A percentile compares a stretch with the other conserved stretches of the same genome.
Conservation (phyloP, 2,888 invertebrate species). For the Biston betularia region DNA sequence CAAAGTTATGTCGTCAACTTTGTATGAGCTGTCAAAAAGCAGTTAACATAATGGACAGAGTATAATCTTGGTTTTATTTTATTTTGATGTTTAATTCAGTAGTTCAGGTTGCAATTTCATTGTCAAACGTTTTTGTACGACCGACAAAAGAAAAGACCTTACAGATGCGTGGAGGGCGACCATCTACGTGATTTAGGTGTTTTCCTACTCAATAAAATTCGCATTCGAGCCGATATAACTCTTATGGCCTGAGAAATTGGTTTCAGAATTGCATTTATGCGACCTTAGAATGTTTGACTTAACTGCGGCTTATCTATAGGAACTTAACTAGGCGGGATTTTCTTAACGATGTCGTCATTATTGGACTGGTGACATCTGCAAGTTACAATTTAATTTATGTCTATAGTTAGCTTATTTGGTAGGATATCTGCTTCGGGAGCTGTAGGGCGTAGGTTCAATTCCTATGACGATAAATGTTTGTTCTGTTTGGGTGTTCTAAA, state of each 20-base stretch:
- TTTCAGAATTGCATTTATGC: conserved; percentile 15
- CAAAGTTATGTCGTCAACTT: too few species aligned
- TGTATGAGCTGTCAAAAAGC: too few species aligned
- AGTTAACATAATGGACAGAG: too few species aligned
- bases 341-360: conserved; percentile 5
- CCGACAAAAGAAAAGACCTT: conserved; percentile 24
- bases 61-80: too few species aligned
- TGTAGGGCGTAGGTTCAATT: too few species aligned
- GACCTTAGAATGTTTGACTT: conserved; percentile 22
- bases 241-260: conserved; percentile 25
- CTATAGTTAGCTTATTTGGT: too few species aligned
- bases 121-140: conserved; percentile 13
- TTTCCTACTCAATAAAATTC: conserved; percentile 38
- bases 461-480: too few species aligned
- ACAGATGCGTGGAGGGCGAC: conserved; percentile 30
- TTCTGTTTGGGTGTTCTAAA: too few species aligned
- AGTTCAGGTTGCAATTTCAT: conserved; percentile 4
- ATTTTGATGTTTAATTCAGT: too few species aligned
- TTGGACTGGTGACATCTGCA: too few species aligned
- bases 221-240: conserved; percentile 17
- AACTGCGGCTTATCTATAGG: conserved; percentile 20
- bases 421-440: too few species aligned
- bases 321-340: conserved; percentile 21
- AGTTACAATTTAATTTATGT: too few species aligned
- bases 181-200: conserved; percentile 41